These are phyloP conservation scores for Geotrypetes seraphini DNA, from an alignment of 2,797 vertebrate species.

Conservation along the genomic window DNA sequence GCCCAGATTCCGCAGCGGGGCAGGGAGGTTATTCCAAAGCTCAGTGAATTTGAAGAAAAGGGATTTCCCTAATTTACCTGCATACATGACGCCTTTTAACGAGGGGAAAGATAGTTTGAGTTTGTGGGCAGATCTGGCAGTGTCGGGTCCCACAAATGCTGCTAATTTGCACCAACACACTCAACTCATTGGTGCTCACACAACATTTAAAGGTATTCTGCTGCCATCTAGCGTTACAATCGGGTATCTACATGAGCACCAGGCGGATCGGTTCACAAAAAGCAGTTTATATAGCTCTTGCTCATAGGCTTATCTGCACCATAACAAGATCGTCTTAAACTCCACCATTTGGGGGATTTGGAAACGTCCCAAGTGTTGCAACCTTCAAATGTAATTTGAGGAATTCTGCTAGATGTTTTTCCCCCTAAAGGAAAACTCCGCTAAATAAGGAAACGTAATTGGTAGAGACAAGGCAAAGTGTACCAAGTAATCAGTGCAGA, in stretches of 20 bases:
- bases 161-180: neutral
- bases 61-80: no score
- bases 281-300: neutral
- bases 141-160: no score
- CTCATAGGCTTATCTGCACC: neutral
- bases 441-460: conserved; percentile 12
- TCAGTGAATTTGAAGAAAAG: no score
- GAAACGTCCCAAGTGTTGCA: neutral
- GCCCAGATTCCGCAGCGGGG: no score
- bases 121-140: no score
- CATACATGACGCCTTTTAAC: no score
- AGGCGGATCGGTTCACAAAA: neutral
- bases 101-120: no score
- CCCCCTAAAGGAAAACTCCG: conserved; percentile 7
- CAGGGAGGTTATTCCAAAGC: no score
- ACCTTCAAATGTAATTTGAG: conserved; percentile 5
- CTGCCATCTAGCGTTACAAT: conserved; percentile 40
- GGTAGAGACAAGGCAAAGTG: conserved; percentile 6
- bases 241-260: fast-evolving
- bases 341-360: neutral
- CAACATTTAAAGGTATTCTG: conserved; percentile 28
- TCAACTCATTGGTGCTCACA: no score
- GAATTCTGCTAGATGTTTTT: conserved; percentile 3
- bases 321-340: neutral
- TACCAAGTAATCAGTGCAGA: conserved; percentile 10